phyloP scores from a whole-genome alignment of 2,113 vertebrate species.

The Cavia aperea region DNA sequence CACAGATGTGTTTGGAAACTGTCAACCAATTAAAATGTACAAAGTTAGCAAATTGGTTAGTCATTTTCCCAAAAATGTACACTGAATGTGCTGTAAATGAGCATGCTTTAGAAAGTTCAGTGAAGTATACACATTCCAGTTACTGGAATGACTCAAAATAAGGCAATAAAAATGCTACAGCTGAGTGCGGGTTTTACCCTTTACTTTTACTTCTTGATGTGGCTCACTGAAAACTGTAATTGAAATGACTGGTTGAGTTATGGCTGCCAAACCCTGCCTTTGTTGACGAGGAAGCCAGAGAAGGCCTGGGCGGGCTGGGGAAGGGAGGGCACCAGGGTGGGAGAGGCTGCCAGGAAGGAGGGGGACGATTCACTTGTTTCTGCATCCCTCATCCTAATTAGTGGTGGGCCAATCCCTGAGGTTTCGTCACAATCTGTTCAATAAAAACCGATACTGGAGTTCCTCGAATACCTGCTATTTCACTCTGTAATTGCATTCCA shows the following conservation, averaged over 20 bases:
- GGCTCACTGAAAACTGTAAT: conserved; percentile 54
- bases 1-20: conserved; percentile 41
- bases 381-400: neutral
- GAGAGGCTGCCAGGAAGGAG: neutral
- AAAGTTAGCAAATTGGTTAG: conserved; percentile 39
- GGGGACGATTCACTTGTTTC: neutral
- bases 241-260: conserved; percentile 51
- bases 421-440: conserved; percentile 17
- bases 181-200: conserved; percentile 18
- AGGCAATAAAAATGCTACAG: conserved; percentile 49
- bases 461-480: neutral
- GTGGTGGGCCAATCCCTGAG: neutral
- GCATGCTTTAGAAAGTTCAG: conserved; percentile 46
- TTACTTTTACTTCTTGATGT: conserved; percentile 30
- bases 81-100: conserved; percentile 36
- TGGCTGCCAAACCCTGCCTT: neutral
- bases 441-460: conserved; percentile 15
- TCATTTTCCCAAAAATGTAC: conserved; percentile 42
- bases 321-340: neutral
- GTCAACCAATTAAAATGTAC: conserved; percentile 34
- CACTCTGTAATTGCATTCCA: conserved; percentile 5
- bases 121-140: conserved; percentile 48
- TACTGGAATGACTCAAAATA: conserved; percentile 59
- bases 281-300: neutral
- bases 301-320: neutral